Evolutionary conservation across 2,888 invertebrate species (phyloP).

Genomic region (Megastigmus dorsalis): DNA sequence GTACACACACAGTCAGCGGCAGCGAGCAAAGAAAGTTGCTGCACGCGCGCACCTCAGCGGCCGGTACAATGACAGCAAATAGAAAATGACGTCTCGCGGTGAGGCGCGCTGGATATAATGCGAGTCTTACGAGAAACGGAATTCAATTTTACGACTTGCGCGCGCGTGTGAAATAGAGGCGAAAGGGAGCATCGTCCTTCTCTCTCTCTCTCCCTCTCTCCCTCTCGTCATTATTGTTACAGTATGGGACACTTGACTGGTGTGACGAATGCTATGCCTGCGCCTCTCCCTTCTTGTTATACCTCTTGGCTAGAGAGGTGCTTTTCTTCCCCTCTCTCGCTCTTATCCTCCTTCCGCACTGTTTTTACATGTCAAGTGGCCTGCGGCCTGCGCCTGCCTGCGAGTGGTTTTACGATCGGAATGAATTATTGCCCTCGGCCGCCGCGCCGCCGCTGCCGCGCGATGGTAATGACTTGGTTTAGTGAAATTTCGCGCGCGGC

Average conservation of each 20-base stretch:
- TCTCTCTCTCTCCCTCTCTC: background rate
- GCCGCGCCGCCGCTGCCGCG: no score
- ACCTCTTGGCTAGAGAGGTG: no score
- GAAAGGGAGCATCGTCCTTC: no score
- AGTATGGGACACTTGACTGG: conserved; percentile 14
- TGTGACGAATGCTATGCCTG: conserved; percentile 22
- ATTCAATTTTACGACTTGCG: conserved; percentile 34
- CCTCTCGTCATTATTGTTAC: conserved; percentile 31
- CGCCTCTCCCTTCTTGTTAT: no score
- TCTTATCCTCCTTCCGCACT: background rate
- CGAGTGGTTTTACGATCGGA: conserved; percentile 18
- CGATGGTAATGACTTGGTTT: background rate
- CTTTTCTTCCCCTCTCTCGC: no score
- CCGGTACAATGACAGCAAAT: no score
- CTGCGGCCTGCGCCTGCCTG: background rate
- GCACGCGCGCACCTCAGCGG: no score
- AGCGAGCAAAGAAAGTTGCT: background rate
- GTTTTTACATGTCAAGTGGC: conserved; percentile 24
- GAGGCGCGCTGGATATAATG: no score
- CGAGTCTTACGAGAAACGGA: no score
- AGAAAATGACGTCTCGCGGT: no score
- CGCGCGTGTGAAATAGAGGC: background rate
- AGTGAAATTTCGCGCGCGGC: conserved; percentile 20
- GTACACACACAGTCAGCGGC: no score
- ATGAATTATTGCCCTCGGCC: conserved; percentile 39